phyloP scores from a whole-genome alignment of 2,888 invertebrate genomes.

The Apoderus coryli region DNA sequence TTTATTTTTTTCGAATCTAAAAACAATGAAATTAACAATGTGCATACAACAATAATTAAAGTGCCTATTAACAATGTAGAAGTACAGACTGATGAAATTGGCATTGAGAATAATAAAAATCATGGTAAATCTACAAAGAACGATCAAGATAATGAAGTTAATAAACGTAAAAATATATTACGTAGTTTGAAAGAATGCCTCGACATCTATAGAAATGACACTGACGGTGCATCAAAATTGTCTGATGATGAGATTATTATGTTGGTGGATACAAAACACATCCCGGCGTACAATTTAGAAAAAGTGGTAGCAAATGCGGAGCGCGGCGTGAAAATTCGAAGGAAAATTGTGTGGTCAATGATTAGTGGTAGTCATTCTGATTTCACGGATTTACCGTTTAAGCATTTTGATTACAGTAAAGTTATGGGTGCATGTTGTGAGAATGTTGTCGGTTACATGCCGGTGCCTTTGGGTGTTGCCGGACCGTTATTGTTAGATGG shows the following conservation, averaged over 20 bases:
- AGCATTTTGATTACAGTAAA: slow-evolving; percentile 72
- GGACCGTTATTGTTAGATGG: slow-evolving; percentile 83
- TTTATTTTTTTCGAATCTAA: slow-evolving; percentile 80
- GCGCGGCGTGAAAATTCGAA: slow-evolving; percentile 71
- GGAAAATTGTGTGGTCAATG: slow-evolving; percentile 45
- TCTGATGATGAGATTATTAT: slow-evolving; percentile 71
- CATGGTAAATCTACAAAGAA: slow-evolving; percentile 14
- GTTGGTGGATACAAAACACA: slow-evolving; percentile 64
- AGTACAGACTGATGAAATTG: neutral
- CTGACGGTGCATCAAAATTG: slow-evolving; percentile 48
- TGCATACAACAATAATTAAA: no score
- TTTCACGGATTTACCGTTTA: slow-evolving; percentile 61
- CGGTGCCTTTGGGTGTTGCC: slow-evolving; percentile 87
- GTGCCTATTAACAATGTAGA: no score
- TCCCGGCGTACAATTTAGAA: slow-evolving; percentile 78
- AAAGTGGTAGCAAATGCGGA: slow-evolving; percentile 61
- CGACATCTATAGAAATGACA: slow-evolving; percentile 52
- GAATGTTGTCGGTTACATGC: slow-evolving; percentile 91
- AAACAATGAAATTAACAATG: slow-evolving; percentile 16
- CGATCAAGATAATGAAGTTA: slow-evolving; percentile 15
- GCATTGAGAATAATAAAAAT: neutral
- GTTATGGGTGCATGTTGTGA: slow-evolving; percentile 87
- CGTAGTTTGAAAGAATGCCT: slow-evolving; percentile 49
- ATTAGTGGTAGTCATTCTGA: slow-evolving; percentile 35
- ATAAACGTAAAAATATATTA: no score